Evolutionary conservation across 2,113 vertebrate species (phyloP).

Genomic region (Xyrauchen texanus): DNA sequence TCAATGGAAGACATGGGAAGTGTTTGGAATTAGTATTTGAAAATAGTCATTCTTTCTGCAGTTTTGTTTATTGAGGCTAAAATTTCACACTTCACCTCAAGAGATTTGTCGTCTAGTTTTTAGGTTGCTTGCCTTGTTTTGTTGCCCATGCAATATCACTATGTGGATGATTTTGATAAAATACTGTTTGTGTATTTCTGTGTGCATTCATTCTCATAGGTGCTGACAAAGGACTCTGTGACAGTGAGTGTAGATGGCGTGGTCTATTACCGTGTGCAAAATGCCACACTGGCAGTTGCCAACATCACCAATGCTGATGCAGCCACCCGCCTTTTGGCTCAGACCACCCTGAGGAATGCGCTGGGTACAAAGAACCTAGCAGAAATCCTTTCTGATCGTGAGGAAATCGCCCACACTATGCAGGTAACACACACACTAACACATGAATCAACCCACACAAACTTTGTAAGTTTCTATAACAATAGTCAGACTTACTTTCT

Average conservation of each 20-base stretch:
- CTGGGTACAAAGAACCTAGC: slow-evolving; percentile 95
- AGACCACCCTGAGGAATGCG: slow-evolving; percentile 92
- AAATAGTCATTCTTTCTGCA: no score
- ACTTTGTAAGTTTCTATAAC: neutral
- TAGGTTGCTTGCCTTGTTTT: no score
- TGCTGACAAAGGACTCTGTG: slow-evolving; percentile 95
- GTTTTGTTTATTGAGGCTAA: no score
- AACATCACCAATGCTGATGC: slow-evolving; percentile 94
- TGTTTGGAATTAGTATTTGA: no score
- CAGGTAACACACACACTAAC: slow-evolving; percentile 76
- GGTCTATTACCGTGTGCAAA: slow-evolving; percentile 95
- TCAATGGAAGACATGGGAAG: no score
- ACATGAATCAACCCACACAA: neutral
- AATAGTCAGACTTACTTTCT: no score
- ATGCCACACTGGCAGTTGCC: slow-evolving; percentile 87
- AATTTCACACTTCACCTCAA: no score
- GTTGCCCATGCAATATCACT: no score
- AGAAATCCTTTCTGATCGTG: slow-evolving; percentile 92
- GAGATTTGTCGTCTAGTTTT: no score
- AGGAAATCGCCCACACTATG: slow-evolving; percentile 95
- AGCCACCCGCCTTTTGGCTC: slow-evolving; percentile 88
- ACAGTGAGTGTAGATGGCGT: slow-evolving; percentile 91
- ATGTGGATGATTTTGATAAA: no score
- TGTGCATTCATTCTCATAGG: slow-evolving; percentile 66
- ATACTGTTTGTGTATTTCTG: neutral